Evolutionary conservation across 2,113 vertebrate genomes (phyloP).

Genomic region (Probosciger aterrimus): DNA sequence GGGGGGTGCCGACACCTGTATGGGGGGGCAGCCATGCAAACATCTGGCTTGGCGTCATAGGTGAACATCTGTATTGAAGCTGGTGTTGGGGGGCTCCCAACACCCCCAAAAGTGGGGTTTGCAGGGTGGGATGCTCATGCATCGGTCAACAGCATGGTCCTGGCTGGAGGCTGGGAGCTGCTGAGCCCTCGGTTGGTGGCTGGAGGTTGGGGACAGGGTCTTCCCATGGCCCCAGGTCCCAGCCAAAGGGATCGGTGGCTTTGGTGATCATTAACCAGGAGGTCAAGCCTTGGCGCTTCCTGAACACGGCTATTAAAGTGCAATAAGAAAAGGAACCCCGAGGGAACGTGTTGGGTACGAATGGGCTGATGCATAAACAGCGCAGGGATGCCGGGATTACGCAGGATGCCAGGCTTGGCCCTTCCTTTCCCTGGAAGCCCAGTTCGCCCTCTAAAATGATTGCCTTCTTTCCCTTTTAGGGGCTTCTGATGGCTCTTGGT

Average conservation of each 20-base stretch:
- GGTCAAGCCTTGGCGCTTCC: not conserved
- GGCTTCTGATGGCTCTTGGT: rapidly evolving
- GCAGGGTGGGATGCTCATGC: rapidly evolving
- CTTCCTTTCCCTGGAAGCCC: not conserved
- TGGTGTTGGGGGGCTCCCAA: rapidly evolving
- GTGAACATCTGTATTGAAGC: rapidly evolving
- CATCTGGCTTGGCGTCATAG: not conserved
- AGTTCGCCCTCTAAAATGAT: not conserved
- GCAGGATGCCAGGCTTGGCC: rapidly evolving
- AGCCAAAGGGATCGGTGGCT: not conserved
- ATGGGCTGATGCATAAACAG: not conserved
- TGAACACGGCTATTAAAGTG: slow-evolving; percentile 25
- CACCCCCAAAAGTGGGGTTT: not conserved
- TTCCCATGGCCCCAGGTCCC: not conserved
- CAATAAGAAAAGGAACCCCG: not conserved
- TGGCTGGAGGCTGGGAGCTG: not conserved
- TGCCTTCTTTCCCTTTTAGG: not conserved
- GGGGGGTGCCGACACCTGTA: not conserved
- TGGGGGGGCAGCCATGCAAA: rapidly evolving
- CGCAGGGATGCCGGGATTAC: not conserved
- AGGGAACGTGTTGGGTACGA: not conserved
- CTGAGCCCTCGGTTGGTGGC: not conserved
- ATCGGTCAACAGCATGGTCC: rapidly evolving
- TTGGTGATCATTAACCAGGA: slow-evolving; percentile 18
- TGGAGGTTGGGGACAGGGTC: not conserved